phyloP scores from a whole-genome alignment of 2,113 vertebrate genomes.

The Pseudorhombus dupliciocellatus region DNA sequence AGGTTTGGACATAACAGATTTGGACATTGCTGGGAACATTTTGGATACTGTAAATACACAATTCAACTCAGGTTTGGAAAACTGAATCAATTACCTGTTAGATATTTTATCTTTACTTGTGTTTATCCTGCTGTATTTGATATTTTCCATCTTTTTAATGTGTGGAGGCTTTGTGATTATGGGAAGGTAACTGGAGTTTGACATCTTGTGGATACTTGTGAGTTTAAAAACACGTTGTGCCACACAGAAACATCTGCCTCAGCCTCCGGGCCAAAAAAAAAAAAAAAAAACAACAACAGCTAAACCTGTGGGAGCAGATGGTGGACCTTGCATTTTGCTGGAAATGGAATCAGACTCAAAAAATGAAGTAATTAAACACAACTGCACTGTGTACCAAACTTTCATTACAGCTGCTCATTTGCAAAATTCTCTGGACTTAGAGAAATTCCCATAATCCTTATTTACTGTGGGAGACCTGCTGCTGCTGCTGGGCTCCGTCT shows the following conservation, averaged over 20 bases:
- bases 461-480: slow-evolving; percentile 44
- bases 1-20: too few relatives aligned
- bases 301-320: slow-evolving; percentile 38
- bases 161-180: too few relatives aligned
- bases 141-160: background rate
- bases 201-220: slow-evolving; percentile 30
- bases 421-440: slow-evolving; percentile 40
- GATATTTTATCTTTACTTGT: too few relatives aligned
- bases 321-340: background rate
- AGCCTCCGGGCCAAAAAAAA: slow-evolving; percentile 39
- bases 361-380: slow-evolving; percentile 38
- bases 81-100: too few relatives aligned
- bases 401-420: slow-evolving; percentile 45
- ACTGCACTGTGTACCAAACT: slow-evolving; percentile 7
- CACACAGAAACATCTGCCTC: slow-evolving; percentile 68
- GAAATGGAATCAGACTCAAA: slow-evolving; percentile 16
- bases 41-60: too few relatives aligned
- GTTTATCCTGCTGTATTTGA: background rate
- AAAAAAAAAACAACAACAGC: slow-evolving; percentile 32
- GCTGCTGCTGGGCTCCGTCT: slow-evolving; percentile 31
- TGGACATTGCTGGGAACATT: too few relatives aligned
- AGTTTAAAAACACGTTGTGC: slow-evolving; percentile 34
- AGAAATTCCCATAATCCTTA: slow-evolving; percentile 46
- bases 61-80: too few relatives aligned
- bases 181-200: background rate